A percentile compares a stretch with the other conserved stretches of the same genome.
Evolutionary conservation across 2,113 vertebrate genomes (phyloP).

Genomic region (Garra rufa): DNA sequence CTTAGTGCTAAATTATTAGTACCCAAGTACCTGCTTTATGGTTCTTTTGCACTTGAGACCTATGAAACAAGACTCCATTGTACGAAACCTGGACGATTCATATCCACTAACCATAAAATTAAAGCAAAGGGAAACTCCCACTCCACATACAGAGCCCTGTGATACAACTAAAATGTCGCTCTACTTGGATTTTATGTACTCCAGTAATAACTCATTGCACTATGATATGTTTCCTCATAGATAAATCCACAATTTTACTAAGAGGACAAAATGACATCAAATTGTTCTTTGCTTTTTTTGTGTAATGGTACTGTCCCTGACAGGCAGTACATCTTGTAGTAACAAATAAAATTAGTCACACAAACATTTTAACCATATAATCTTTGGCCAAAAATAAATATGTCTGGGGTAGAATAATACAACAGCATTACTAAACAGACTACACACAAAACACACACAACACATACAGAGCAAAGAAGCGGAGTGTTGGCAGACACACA

Average conservation of each 20-base stretch:
- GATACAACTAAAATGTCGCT: not conserved
- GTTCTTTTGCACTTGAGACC: not conserved
- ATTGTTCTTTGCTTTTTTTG: not conserved
- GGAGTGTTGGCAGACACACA: too few relatives aligned
- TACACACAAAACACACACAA: constrained; percentile 18
- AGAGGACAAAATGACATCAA: constrained; percentile 11
- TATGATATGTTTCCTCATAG: constrained; percentile 1
- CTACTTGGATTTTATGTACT: not conserved
- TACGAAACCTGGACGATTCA: not conserved
- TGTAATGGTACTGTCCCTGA: constrained; percentile 2
- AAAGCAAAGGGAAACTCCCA: not conserved
- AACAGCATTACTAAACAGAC: constrained; percentile 18
- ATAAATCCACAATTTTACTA: constrained; percentile 3
- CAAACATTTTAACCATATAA: not conserved
- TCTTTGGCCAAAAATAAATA: constrained; percentile 42
- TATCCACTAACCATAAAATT: not conserved
- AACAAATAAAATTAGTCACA: not conserved
- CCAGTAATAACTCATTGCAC: not conserved
- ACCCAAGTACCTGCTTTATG: constrained; percentile 11
- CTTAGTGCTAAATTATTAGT: constrained; percentile 1
- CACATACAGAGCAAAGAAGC: not conserved
- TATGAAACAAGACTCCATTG: not conserved
- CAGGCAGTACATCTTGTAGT: constrained; percentile 2
- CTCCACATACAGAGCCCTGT: not conserved
- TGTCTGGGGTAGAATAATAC: not conserved